These are phyloP conservation scores for Saccostrea cuccullata DNA, from an alignment of 1,140 invertebrate species.

Conservation along the genomic window DNA sequence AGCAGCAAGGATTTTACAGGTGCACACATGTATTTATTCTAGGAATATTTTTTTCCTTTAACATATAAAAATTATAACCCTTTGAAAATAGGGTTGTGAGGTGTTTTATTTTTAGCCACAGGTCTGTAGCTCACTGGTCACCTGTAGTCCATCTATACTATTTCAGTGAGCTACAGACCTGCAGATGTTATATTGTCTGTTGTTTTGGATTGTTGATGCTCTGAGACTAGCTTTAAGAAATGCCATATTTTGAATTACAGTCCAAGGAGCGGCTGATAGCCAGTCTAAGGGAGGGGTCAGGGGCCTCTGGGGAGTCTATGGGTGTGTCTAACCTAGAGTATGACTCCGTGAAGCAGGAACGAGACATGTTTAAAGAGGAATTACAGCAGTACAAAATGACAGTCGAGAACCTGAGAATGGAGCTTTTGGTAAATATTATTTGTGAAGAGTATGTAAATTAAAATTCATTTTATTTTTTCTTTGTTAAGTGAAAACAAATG, in stretches of 20 bases:
- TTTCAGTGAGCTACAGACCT: no score
- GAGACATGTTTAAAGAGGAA: constrained; percentile 83
- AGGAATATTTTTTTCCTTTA: neutral
- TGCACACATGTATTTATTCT: constrained; percentile 48
- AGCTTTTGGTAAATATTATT: constrained; percentile 78
- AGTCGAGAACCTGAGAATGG: constrained; percentile 80
- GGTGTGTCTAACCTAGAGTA: constrained; percentile 77
- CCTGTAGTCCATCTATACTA: no score
- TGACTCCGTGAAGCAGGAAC: constrained; percentile 82
- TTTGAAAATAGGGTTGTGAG: no score
- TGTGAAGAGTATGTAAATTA: neutral
- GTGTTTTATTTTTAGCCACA: no score
- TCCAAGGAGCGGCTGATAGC: constrained; percentile 88
- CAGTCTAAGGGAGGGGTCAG: constrained; percentile 82
- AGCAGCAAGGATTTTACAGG: constrained; percentile 86
- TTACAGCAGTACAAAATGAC: constrained; percentile 81
- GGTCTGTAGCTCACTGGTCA: no score
- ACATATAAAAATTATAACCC: no score
- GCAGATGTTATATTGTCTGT: no score
- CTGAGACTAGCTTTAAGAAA: neutral
- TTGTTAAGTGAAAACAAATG: neutral
- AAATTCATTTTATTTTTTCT: no score
- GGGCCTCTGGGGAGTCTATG: constrained; percentile 71
- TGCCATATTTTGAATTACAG: constrained; percentile 74
- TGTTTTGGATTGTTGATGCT: no score